Percentiles rank a stretch among this genome's conserved stretches.
Conservation (phyloP, 2,113 vertebrate species). For the Sorex fumeus region DNA sequence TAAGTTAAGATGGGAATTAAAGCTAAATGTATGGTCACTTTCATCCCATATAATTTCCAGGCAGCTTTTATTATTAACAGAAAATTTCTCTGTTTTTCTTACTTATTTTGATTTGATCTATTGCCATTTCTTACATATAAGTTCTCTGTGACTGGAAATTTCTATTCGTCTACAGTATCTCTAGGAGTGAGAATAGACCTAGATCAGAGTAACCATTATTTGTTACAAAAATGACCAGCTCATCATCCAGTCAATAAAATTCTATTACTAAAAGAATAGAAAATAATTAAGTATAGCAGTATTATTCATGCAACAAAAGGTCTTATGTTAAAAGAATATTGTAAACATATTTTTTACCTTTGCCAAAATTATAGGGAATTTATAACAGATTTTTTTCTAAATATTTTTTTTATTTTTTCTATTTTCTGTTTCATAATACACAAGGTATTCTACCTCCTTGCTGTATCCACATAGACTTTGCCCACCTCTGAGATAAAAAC, state of each 20-base stretch:
- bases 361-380: not conserved
- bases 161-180: not conserved
- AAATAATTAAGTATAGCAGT: not conserved
- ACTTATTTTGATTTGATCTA: not conserved
- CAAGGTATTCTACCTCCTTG: not conserved
- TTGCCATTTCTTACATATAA: not conserved
- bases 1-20: not conserved
- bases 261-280: not conserved
- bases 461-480: not conserved
- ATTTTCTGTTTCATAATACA: not conserved
- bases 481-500: constrained; percentile 7
- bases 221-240: not conserved
- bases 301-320: constrained; percentile 20
- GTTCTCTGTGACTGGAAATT: not conserved
- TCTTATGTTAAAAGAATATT: not conserved
- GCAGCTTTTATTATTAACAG: not conserved
- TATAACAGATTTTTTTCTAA: not conserved
- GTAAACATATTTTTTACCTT: not conserved
- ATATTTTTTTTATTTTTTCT: not conserved
- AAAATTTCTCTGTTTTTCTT: not conserved
- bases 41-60: not conserved
- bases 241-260: not conserved
- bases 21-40: not conserved
- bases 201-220: not conserved
- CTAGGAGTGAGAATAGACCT: not conserved